A percentile compares a stretch with the other conserved stretches of the same genome.
These are phyloP conservation scores for Tichodroma muraria DNA, from an alignment of 2,113 vertebrate species.

Conservation along the genomic window DNA sequence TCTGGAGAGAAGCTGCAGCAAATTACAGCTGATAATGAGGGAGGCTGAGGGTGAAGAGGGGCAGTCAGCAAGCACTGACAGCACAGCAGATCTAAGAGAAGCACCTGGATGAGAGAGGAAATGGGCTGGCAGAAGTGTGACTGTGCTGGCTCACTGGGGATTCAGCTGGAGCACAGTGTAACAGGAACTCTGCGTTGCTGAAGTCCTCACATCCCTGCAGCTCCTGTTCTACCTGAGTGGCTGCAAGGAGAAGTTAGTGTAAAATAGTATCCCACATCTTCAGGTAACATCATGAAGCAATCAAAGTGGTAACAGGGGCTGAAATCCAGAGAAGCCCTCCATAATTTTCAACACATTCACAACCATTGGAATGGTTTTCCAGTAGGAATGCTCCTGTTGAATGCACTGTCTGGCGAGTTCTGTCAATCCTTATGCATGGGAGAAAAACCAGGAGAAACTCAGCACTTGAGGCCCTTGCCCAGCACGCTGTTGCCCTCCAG, in stretches of 20 bases:
- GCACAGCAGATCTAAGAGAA: not conserved
- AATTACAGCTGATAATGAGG: not conserved
- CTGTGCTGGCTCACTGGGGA: not conserved
- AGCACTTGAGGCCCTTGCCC: not conserved
- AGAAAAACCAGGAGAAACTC: not conserved
- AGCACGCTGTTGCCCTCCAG: not conserved
- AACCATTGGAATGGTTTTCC: not conserved
- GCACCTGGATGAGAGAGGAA: not conserved
- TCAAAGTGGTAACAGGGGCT: fast-evolving
- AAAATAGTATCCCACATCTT: not conserved
- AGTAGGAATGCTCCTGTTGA: not conserved
- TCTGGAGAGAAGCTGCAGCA: not conserved
- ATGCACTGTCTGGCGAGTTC: not conserved
- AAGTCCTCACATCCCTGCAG: not conserved
- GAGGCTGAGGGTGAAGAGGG: not conserved
- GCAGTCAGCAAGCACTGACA: fast-evolving
- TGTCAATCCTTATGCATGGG: not conserved
- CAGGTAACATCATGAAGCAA: not conserved
- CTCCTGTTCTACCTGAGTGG: not conserved
- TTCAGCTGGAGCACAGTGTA: fast-evolving
- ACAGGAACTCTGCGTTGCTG: not conserved
- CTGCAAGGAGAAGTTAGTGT: not conserved
- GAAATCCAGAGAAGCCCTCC: not conserved
- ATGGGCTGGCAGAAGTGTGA: not conserved
- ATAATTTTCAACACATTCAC: not conserved